These are phyloP conservation scores for Actenoides lindsayi DNA, from an alignment of 2,113 vertebrate genomes.

Conservation along the genomic window DNA sequence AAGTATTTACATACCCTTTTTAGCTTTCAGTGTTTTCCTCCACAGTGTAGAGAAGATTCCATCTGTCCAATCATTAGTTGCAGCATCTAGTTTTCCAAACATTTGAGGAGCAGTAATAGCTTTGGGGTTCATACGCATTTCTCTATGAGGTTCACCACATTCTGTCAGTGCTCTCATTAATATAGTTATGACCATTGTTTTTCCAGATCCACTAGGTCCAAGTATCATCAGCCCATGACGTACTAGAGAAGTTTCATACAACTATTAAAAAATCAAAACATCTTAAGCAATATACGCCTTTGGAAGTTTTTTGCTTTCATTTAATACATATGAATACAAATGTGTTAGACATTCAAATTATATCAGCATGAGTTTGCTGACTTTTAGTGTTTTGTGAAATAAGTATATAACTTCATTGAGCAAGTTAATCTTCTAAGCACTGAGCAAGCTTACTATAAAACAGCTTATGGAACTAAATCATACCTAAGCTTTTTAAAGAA, in stretches of 20 bases:
- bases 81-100: slow-evolving; percentile 82
- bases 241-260: slow-evolving; percentile 80
- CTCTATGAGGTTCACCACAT: slow-evolving; percentile 75
- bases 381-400: neutral
- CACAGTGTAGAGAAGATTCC: slow-evolving; percentile 83
- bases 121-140: slow-evolving; percentile 84
- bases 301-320: neutral
- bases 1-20: slow-evolving; percentile 70
- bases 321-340: neutral
- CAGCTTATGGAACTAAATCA: neutral
- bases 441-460: neutral
- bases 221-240: slow-evolving; percentile 83
- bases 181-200: slow-evolving; percentile 74
- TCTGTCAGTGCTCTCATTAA: slow-evolving; percentile 78
- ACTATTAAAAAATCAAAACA: slow-evolving; percentile 15
- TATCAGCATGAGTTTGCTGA: neutral
- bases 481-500: neutral
- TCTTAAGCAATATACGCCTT: neutral
- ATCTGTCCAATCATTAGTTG: slow-evolving; percentile 84
- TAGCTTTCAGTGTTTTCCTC: slow-evolving; percentile 81
- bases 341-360: neutral
- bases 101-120: slow-evolving; percentile 82
- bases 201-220: slow-evolving; percentile 82
- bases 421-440: neutral
- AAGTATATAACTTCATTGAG: neutral